phyloP scores from a whole-genome alignment of 2,797 vertebrate genomes.

The Anas georgica region DNA sequence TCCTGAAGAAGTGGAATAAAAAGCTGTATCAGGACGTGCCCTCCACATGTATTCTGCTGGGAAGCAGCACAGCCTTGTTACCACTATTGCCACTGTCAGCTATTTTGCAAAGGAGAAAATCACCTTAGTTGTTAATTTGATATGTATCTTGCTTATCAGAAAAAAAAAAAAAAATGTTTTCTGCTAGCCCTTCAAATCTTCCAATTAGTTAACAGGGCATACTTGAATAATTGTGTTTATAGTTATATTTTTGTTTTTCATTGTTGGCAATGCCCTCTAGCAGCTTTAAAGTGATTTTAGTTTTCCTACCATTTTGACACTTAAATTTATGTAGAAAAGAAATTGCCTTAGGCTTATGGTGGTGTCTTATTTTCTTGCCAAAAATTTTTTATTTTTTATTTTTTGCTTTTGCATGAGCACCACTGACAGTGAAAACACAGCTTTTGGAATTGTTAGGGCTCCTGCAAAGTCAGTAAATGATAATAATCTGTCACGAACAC shows the following conservation, averaged over 20 bases:
- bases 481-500: neutral
- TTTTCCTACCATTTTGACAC: constrained; percentile 3
- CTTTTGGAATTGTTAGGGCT: neutral
- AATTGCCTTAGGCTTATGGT: constrained; percentile 1
- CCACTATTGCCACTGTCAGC: neutral
- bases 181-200: neutral
- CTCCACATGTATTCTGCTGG: neutral
- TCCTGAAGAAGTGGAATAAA: neutral
- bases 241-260: neutral
- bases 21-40: neutral
- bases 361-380: neutral
- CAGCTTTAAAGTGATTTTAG: constrained; percentile 28
- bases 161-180: neutral
- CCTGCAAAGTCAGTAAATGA: neutral
- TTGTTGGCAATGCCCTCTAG: constrained; percentile 8
- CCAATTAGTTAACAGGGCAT: neutral
- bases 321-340: constrained; percentile 8
- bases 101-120: neutral
- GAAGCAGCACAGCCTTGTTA: neutral
- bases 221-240: constrained; percentile 35
- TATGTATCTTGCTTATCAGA: neutral
- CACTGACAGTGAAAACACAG: neutral
- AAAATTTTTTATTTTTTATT: neutral
- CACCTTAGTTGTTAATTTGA: neutral
- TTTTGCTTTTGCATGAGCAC: constrained; percentile 11